Base-by-base conservation (phyloP, 2,797 vertebrate genomes). In the Gymnodraco acuticeps region DNA sequence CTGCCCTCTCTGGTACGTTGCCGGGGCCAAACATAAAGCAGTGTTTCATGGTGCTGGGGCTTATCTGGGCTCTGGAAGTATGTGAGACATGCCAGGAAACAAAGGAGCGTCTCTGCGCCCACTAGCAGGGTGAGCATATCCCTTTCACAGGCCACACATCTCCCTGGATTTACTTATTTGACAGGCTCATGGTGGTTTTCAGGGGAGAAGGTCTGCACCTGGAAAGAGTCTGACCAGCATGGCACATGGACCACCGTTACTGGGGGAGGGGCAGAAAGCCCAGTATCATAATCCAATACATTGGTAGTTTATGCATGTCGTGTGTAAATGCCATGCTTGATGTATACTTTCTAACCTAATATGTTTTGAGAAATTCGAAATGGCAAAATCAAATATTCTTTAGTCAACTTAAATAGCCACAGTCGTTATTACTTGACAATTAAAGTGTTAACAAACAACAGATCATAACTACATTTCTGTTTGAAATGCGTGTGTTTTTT, bases 41-140 rank as follows among this genome's bases (percentile, higher is more conserved):
- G 93, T 91, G 94, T 95, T 98, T 97, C 96, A 97, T 96, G 93
- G 93, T 86, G 86, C 90, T 92, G 88, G 79, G 92, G 95, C 96
- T 97, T 98, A 98, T 97, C 97, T 94, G 95, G 94, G 93, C 95
- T 94, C 95, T 93, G 94, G 96, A 98, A 97, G 96, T 98, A 98
- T 98, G 96, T 96, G 97, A 97, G 96, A 97, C 97, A 97, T 95
- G 96, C 95, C 91, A 87, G 94, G 84, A 96, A 96, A 98, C 97
- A 98, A 97, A 97, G 96, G 94, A 91, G 93, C 93, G 94, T 96
- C 96, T 98, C 96, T 97, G 94, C 89, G 91, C 90, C 93, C 84
- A 84, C 12, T 90, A 94, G 93, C 91, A 87, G 93, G 93, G 96
- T 95, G 95, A 96, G 95, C 94, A 94, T 95, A 97, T 97, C 96